Conservation (phyloP, 2,113 vertebrate species). For the Aspiorhynchus laticeps region DNA sequence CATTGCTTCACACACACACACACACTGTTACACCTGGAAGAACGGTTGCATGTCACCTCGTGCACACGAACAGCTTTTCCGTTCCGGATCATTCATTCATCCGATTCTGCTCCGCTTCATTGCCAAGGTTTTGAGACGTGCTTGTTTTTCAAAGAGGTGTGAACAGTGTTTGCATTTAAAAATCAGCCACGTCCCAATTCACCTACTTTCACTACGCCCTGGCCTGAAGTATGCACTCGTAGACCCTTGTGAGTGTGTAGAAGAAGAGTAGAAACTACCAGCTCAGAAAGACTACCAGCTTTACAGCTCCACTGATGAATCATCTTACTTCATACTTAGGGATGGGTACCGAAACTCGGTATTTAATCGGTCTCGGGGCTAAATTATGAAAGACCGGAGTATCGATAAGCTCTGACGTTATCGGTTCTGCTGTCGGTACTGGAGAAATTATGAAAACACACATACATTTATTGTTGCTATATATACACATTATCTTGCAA, state of each 20-base stretch:
- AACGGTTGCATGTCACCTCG: neutral
- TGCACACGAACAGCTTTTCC: neutral
- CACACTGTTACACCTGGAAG: neutral
- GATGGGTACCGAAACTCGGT: too few species aligned
- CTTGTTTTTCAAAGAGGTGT: neutral
- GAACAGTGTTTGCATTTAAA: neutral
- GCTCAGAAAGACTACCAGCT: too few species aligned
- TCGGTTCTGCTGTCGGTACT: too few species aligned
- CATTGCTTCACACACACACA: neutral
- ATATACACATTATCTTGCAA: too few species aligned
- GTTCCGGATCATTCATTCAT: neutral
- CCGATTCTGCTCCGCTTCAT: neutral
- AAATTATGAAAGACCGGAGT: too few species aligned
- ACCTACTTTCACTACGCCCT: neutral
- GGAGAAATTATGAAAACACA: too few species aligned
- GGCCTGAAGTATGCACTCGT: neutral
- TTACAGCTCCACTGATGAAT: too few species aligned
- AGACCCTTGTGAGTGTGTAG: too few species aligned
- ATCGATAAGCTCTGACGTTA: too few species aligned
- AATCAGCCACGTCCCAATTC: neutral
- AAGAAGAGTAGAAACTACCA: neutral
- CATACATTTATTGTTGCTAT: too few species aligned
- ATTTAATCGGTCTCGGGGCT: too few species aligned
- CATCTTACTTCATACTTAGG: too few species aligned
- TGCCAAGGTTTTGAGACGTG: neutral